Base-by-base conservation (phyloP, 2,888 invertebrate species). In the Pandemis heparana region DNA sequence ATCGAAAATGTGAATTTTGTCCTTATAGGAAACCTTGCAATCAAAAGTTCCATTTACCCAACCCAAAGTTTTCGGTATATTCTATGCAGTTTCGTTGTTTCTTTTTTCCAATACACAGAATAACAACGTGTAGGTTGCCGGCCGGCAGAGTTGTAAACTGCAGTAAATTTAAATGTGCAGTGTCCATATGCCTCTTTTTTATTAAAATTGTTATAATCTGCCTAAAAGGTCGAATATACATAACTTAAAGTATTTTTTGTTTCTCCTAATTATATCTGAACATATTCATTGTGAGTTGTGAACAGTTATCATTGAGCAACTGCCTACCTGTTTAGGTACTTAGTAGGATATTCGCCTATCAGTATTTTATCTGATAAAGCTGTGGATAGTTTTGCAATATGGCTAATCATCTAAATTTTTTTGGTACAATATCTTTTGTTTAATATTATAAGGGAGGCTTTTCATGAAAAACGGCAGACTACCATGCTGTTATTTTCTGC, bases 1-100 rank as follows among this genome's bases (percentile, higher is more conserved):
- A 70, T 62, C 65, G n/a, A n/a, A 59, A 75, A 53, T 65, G 60
- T 76, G 61, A 46, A 61, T 74, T 71, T 65, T 62, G 63, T 59
- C 63, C 46, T 59, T 64, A 59, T 64, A 63, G 9, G 18, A 64
- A 64, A 68, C 38, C 23, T 32, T 10, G 12, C 18, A 9, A 56
- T 56, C 5, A 4, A 23, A 18, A 23, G 23, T 10, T 23, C 9
- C 56, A 12, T 23, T 23, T 23, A 23, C 7, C 56, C 23, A 56
- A 56, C 12, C 56, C 12, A 23, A 56, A 10, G 18, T 56, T 23
- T 10, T 56, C 56, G 12, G 23, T 56, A 23, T 23, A 23, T 56
- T 12, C 56, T 9, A 3, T 18, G 5, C 12, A 9, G 3, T 56
- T 23, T 10, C 5, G 5, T 9, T 56, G 18, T 56, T 23, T 56